These are phyloP conservation scores for Silurus aristotelis DNA, from an alignment of 2,797 vertebrate genomes.

Conservation along the genomic window DNA sequence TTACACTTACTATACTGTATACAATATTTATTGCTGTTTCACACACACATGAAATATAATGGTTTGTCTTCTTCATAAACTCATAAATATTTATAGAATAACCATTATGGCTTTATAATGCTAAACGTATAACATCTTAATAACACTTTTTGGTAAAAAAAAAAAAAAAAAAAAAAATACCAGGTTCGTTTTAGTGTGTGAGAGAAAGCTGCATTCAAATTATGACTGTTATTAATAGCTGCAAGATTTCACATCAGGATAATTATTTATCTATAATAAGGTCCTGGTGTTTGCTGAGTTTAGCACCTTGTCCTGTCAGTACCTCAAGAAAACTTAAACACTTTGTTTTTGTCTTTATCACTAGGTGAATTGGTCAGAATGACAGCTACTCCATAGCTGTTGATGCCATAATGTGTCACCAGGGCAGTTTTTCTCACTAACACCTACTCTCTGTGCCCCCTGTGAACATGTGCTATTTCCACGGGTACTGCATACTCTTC, in stretches of 20 bases:
- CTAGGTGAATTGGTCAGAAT: slow-evolving; percentile 25
- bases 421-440: slow-evolving; percentile 44
- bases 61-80: not conserved
- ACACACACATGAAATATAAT: not conserved
- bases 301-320: slow-evolving; percentile 41
- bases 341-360: slow-evolving; percentile 41
- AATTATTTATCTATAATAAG: slow-evolving; percentile 32
- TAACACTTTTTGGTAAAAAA: not conserved
- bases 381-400: slow-evolving; percentile 35
- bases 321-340: slow-evolving; percentile 20
- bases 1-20: not conserved
- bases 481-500: slow-evolving; percentile 77
- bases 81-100: not conserved
- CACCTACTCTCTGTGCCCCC: slow-evolving; percentile 46
- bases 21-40: not conserved
- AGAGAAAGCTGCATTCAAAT: not conserved
- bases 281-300: slow-evolving; percentile 27
- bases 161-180: not conserved
- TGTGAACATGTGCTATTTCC: slow-evolving; percentile 64
- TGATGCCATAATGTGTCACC: slow-evolving; percentile 42
- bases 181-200: not conserved
- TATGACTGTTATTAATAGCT: slow-evolving; percentile 21
- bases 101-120: not conserved
- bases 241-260: slow-evolving; percentile 3
- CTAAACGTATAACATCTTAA: not conserved